Evolutionary conservation across 2,888 invertebrate genomes (phyloP).

Genomic region (Agrenia bidenticulata): DNA sequence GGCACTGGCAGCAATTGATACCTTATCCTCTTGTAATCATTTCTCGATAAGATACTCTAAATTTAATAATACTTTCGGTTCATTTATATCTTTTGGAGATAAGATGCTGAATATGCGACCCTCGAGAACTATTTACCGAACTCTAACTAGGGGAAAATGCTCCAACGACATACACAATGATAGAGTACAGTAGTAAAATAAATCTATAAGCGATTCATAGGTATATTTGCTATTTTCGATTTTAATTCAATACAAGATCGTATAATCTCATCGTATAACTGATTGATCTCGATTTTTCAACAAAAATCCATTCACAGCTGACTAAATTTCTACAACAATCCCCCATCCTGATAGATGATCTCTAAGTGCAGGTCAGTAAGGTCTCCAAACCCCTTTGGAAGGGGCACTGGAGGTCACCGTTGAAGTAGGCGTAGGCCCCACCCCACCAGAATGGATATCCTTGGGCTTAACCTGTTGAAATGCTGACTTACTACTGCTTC

Average conservation of each 20-base stretch:
- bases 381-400: conserved; percentile 51
- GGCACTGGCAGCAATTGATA: too few species aligned
- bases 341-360: not conserved
- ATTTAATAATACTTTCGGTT: too few species aligned
- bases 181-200: not conserved
- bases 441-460: conserved; percentile 36
- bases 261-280: conserved; percentile 6
- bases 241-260: not conserved
- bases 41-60: too few species aligned
- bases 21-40: too few species aligned
- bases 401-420: conserved; percentile 46
- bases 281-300: conserved; percentile 1
- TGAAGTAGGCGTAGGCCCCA: conserved; percentile 36
- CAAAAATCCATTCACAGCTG: not conserved
- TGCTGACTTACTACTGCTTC: conserved; percentile 11
- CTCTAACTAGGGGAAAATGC: not conserved
- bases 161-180: not conserved
- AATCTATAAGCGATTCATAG: not conserved
- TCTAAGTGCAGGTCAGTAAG: conserved; percentile 37
- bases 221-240: not conserved
- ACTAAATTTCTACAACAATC: not conserved
- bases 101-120: too few species aligned
- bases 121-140: too few species aligned
- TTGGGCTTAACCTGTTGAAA: conserved; percentile 35
- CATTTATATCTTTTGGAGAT: too few species aligned